Evolutionary conservation across 2,888 invertebrate species (phyloP).

Genomic region (Hyposoter didymator): DNA sequence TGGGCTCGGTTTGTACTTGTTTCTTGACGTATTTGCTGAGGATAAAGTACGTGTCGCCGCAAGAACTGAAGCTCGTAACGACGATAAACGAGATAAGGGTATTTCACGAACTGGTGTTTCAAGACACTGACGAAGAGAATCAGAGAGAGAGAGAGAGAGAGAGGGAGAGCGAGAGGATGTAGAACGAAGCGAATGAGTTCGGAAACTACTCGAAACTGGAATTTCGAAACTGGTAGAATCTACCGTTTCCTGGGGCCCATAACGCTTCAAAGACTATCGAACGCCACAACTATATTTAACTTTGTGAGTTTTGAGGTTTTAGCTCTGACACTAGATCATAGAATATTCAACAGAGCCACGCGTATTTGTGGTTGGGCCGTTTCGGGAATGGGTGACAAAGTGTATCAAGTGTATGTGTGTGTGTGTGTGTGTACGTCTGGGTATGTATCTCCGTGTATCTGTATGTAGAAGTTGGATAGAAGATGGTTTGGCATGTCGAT

Average conservation of each 20-base stretch:
- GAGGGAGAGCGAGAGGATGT: slow-evolving; percentile 14
- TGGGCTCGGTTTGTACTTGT: slow-evolving; percentile 14
- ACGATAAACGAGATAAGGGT: slow-evolving; percentile 65
- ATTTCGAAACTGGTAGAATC: slow-evolving; percentile 56
- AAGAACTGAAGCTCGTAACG: slow-evolving; percentile 52
- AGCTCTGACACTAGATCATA: slow-evolving; percentile 57
- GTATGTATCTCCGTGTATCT: background rate
- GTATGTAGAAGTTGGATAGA: background rate
- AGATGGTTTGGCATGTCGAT: slow-evolving; percentile 42
- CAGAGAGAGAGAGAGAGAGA: background rate
- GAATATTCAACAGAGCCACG: slow-evolving; percentile 54
- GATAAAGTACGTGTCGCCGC: slow-evolving; percentile 55
- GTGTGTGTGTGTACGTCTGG: slow-evolving; percentile 1
- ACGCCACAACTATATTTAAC: slow-evolving; percentile 58
- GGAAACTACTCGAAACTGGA: slow-evolving; percentile 51
- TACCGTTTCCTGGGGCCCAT: slow-evolving; percentile 32
- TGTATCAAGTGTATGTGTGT: slow-evolving; percentile 27
- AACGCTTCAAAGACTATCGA: slow-evolving; percentile 54
- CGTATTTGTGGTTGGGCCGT: slow-evolving; percentile 51
- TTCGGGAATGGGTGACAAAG: slow-evolving; percentile 46
- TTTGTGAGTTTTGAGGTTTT: slow-evolving; percentile 59
- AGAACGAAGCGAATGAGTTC: slow-evolving; percentile 40
- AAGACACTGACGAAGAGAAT: slow-evolving; percentile 11
- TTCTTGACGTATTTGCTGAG: slow-evolving; percentile 52
- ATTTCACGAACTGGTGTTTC: slow-evolving; percentile 9